phyloP scores from a whole-genome alignment of 2,113 vertebrate species.

The Pycnonotus jocosus region DNA sequence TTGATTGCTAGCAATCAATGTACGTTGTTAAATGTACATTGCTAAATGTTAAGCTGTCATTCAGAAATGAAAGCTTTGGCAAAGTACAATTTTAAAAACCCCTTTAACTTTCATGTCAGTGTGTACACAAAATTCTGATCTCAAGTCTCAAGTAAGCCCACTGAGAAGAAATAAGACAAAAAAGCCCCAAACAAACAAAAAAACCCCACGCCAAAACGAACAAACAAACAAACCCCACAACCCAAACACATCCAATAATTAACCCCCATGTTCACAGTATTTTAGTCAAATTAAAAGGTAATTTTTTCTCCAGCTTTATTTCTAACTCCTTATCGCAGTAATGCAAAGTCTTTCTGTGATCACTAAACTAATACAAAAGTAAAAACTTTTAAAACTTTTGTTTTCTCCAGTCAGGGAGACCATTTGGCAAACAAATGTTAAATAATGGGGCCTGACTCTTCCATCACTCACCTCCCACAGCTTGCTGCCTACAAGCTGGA shows the following conservation, averaged over 20 bases:
- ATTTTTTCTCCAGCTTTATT: background rate
- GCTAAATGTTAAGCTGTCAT: background rate
- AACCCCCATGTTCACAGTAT: background rate
- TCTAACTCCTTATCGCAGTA: background rate
- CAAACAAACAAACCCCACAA: background rate
- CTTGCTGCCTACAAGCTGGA: background rate
- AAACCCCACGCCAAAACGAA: no score
- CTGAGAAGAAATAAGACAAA: background rate
- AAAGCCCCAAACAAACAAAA: background rate
- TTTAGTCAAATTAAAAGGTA: background rate
- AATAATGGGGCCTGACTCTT: background rate
- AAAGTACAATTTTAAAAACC: background rate
- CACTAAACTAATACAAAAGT: background rate
- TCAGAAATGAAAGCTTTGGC: background rate
- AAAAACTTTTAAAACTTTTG: background rate
- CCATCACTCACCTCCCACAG: background rate
- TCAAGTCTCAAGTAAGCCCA: background rate
- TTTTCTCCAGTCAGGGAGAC: background rate
- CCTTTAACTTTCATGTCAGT: background rate
- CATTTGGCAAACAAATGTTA: constrained; percentile 27
- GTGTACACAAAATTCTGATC: background rate
- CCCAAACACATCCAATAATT: background rate
- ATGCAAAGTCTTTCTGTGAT: background rate
- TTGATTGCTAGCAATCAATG: background rate
- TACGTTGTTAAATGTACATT: background rate